phyloP scores from a whole-genome alignment of 1,140 invertebrate genomes.

The Trachelipus rathkii region DNA sequence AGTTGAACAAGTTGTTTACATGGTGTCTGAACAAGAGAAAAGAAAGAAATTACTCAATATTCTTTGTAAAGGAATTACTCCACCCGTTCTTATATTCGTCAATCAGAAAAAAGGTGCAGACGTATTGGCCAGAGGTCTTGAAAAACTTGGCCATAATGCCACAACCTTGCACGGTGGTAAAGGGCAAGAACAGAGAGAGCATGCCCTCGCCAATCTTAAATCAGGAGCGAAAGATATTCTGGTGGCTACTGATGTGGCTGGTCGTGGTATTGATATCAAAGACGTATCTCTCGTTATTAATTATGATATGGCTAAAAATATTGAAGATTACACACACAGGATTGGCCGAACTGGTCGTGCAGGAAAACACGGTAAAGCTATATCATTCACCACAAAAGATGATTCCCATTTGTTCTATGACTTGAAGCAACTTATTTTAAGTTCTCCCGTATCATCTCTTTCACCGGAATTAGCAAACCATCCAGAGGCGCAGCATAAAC shows the following conservation, averaged over 20 bases:
- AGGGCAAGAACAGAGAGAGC: constrained; percentile 99
- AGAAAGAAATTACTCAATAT: constrained; percentile 83
- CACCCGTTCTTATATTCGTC: constrained; percentile 98
- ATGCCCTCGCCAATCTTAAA: constrained; percentile 92
- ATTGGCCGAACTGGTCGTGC: constrained; percentile 67
- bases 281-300: constrained; percentile 98
- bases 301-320: constrained; percentile 99
- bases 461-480: constrained; percentile 96
- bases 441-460: constrained; percentile 90
- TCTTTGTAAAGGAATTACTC: constrained; percentile 78
- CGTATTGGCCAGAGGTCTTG: constrained; percentile 90
- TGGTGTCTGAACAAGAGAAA: constrained; percentile 92
- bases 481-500: constrained; percentile 96
- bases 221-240: constrained; percentile 85
- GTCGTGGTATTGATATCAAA: constrained; percentile 99
- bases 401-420: constrained; percentile 95
- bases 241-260: constrained; percentile 99
- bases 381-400: constrained; percentile 95
- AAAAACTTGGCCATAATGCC: constrained; percentile 94
- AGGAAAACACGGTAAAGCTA: constrained; percentile 91
- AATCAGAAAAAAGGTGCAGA: constrained; percentile 99
- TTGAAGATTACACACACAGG: constrained; percentile 72
- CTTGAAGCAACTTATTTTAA: constrained; percentile 83
- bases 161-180: constrained; percentile 98
- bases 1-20: constrained; percentile 95